Percentiles rank a stretch among this genome's conserved stretches.
These are phyloP conservation scores for Junonia oenone DNA, from an alignment of 2,888 invertebrate species.

Conservation along the genomic window DNA sequence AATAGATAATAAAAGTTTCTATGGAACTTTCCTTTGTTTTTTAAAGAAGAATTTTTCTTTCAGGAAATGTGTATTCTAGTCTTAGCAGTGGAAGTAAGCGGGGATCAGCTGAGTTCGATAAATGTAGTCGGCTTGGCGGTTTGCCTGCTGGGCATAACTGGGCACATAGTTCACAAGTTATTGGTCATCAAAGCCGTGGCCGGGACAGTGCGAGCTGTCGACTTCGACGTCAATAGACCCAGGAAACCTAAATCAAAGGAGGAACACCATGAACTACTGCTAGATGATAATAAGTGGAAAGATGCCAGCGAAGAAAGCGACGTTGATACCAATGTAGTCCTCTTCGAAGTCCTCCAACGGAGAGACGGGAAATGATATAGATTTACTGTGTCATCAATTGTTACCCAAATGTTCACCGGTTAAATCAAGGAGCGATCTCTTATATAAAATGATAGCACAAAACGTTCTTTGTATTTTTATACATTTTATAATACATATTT, in stretches of 20 bases:
- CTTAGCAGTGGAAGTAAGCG: slow-evolving; percentile 91
- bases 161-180: slow-evolving; percentile 89
- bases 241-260: slow-evolving; percentile 37
- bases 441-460: neutral
- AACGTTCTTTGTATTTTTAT: neutral
- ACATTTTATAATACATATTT: neutral
- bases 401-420: neutral
- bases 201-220: slow-evolving; percentile 48
- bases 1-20: too few species aligned
- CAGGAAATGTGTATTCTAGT: slow-evolving; percentile 96
- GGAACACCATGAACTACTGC: slow-evolving; percentile 51
- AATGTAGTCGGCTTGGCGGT: slow-evolving; percentile 92
- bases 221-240: slow-evolving; percentile 39
- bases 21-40: too few species aligned
- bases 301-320: slow-evolving; percentile 62
- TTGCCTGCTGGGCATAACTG: slow-evolving; percentile 92
- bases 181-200: slow-evolving; percentile 52
- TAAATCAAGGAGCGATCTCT: neutral
- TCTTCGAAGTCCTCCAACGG: slow-evolving; percentile 78
- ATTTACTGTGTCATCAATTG: neutral
- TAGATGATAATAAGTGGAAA: slow-evolving; percentile 51
- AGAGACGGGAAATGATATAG: slow-evolving; percentile 49
- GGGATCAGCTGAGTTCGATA: slow-evolving; percentile 89
- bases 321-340: slow-evolving; percentile 71
- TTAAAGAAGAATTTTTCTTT: too few species aligned